phyloP scores from a whole-genome alignment of 2,113 vertebrate genomes.

The Antechinus flavipes region DNA sequence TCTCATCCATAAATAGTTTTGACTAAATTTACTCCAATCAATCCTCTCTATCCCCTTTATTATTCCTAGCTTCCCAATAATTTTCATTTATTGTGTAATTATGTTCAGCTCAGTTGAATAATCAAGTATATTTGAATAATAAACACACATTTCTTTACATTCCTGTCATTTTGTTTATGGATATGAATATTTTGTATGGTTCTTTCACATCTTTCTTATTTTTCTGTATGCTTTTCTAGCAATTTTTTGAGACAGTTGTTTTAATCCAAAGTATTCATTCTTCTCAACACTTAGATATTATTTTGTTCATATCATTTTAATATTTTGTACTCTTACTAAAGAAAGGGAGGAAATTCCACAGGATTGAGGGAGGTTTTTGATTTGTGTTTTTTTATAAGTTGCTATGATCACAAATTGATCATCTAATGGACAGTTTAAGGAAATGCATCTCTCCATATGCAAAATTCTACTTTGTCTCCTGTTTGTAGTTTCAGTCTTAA shows the following conservation, averaged over 20 bases:
- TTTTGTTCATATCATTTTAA: not conserved
- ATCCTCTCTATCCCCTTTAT: not conserved
- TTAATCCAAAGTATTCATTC: not conserved
- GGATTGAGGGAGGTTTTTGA: not conserved
- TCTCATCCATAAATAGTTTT: not conserved
- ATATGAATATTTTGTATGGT: not conserved
- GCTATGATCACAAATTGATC: not conserved
- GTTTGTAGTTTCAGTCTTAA: not conserved
- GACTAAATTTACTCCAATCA: too few species aligned
- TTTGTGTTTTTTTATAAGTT: not conserved
- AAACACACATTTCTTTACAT: slow-evolving; percentile 20
- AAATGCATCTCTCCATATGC: not conserved
- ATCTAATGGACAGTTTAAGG: not conserved
- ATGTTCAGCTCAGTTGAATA: slow-evolving; percentile 6
- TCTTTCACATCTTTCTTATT: not conserved
- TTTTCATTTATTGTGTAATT: not conserved
- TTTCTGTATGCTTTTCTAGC: not conserved
- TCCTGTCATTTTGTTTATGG: not conserved
- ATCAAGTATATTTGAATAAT: slow-evolving; percentile 27
- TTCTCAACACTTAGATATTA: not conserved
- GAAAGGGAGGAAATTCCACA: not conserved
- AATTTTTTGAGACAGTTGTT: not conserved
- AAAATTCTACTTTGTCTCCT: not conserved
- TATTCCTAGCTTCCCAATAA: not conserved
- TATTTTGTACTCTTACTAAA: not conserved